Base-by-base conservation (phyloP, 2,888 invertebrate species). In the Eutolmus rufibarbis region DNA sequence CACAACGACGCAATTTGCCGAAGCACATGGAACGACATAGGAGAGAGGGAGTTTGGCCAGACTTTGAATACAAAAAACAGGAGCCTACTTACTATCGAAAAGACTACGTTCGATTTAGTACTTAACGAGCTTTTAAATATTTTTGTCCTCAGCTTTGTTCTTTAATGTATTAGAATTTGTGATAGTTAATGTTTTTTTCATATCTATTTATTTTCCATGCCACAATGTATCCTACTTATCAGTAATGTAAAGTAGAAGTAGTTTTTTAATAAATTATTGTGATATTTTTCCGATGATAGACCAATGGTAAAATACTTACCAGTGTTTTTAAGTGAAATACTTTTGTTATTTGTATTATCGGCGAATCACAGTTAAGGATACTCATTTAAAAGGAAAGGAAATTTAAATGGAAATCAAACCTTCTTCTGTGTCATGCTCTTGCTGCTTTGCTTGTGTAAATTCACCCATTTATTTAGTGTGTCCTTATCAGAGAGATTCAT, bases 1-100 rank as follows among this genome's bases (percentile, higher is more conserved):
- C 90, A 56, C 90, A 91, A 81, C 89, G 89, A 37, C 89, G 90
- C 9, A 91, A 90, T 89, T 89, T 90, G 51, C 89, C 89, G 40
- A 90, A 90, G 34, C 90, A 91, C 66, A 90, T 90, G 89, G 89
- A 90, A 87, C 79, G 88, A 57, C 90, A 90, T 88, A 87, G 87
- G 86, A 88, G 88, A 66, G 88, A 88, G 46, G 86, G 86, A 77
- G 16, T 77, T 46, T 74, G 74, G 74, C 85, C 85, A 40, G 74
- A 85, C 31, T 85, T 43, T 46, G 74, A 85, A 34, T 28, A 82
- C n/a, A 76, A 19, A 37, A 76, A 76, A 74, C 16, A 74, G 40
- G 40, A 76, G 76, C 76, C 76, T 66, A 66, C 12, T 28, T 66
- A 66, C 9, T 79, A 51, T 66, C 37, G 5, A 82, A 19, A 82